These are phyloP conservation scores for Clarias batrachus DNA, from an alignment of 2,113 vertebrate genomes.

Conservation along the genomic window DNA sequence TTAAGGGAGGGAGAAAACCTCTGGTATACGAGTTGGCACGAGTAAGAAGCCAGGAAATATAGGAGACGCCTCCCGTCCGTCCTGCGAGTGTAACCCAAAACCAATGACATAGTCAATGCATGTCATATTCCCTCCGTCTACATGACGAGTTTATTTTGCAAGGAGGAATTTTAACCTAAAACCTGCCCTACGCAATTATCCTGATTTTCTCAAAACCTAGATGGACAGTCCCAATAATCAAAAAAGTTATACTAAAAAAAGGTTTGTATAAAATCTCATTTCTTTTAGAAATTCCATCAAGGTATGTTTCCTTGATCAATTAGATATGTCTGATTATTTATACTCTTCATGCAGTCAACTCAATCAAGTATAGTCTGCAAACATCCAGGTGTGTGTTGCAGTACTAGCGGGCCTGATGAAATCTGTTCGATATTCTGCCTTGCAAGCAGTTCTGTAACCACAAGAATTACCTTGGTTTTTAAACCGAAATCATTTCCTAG, in stretches of 20 bases:
- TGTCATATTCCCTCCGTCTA: slow-evolving; percentile 73
- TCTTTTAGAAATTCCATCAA: slow-evolving; percentile 45
- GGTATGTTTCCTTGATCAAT: slow-evolving; percentile 55
- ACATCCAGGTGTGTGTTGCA: slow-evolving; percentile 61
- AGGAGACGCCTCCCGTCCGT: slow-evolving; percentile 74
- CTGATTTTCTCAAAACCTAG: slow-evolving; percentile 75
- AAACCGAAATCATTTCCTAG: slow-evolving; percentile 63
- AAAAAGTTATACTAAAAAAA: slow-evolving; percentile 66
- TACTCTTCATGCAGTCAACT: slow-evolving; percentile 35
- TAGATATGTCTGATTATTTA: slow-evolving; percentile 59
- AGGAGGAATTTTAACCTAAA: slow-evolving; percentile 74
- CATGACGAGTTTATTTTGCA: slow-evolving; percentile 77
- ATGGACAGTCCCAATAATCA: slow-evolving; percentile 64
- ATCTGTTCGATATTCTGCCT: slow-evolving; percentile 43
- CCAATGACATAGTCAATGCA: slow-evolving; percentile 77
- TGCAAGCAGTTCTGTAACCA: slow-evolving; percentile 64
- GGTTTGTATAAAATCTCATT: slow-evolving; percentile 48
- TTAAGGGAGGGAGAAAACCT: slow-evolving; percentile 55
- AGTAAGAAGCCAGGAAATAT: slow-evolving; percentile 74
- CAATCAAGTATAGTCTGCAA: slow-evolving; percentile 23
- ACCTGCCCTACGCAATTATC: slow-evolving; percentile 77
- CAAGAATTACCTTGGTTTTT: slow-evolving; percentile 59
- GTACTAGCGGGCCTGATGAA: slow-evolving; percentile 61
- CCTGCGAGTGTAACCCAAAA: slow-evolving; percentile 73
- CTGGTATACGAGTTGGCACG: slow-evolving; percentile 71